Evolutionary conservation across 2,888 invertebrate genomes (phyloP).

Genomic region (Scaptomyza cyrtandrae): DNA sequence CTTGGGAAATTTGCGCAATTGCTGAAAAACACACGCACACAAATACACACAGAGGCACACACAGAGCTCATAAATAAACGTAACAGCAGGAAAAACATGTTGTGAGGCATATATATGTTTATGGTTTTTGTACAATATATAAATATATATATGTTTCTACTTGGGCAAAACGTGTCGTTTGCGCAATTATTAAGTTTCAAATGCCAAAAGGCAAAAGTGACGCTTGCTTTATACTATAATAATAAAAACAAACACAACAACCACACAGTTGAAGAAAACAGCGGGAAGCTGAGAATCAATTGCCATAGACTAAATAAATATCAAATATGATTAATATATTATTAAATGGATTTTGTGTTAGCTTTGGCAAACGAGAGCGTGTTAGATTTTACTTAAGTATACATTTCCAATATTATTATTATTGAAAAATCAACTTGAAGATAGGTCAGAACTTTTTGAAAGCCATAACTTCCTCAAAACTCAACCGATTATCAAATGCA

Average conservation of each 20-base stretch:
- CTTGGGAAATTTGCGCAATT: constrained; percentile 72
- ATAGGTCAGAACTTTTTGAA: no score
- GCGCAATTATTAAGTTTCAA: constrained; percentile 50
- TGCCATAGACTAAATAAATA: no score
- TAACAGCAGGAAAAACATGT: constrained; percentile 22
- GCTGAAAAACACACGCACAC: constrained; percentile 25
- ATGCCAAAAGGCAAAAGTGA: constrained; percentile 36
- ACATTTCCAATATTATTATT: no score
- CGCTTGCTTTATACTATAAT: constrained; percentile 15
- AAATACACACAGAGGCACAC: not conserved
- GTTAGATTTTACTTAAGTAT: no score
- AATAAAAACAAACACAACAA: not conserved
- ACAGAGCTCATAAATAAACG: constrained; percentile 61
- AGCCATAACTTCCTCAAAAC: no score
- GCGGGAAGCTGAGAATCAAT: not conserved
- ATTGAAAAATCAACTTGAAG: no score
- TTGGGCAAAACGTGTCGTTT: constrained; percentile 48
- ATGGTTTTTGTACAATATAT: not conserved
- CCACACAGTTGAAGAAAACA: not conserved
- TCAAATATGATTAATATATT: no score
- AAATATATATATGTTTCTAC: not conserved
- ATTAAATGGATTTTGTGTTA: no score
- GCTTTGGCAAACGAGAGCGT: not conserved
- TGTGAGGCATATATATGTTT: constrained; percentile 2
- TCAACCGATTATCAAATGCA: no score